Percentiles rank a stretch among this genome's conserved stretches.
Evolutionary conservation across 2,797 vertebrate genomes (phyloP).

Genomic region (Sciaenops ocellatus): DNA sequence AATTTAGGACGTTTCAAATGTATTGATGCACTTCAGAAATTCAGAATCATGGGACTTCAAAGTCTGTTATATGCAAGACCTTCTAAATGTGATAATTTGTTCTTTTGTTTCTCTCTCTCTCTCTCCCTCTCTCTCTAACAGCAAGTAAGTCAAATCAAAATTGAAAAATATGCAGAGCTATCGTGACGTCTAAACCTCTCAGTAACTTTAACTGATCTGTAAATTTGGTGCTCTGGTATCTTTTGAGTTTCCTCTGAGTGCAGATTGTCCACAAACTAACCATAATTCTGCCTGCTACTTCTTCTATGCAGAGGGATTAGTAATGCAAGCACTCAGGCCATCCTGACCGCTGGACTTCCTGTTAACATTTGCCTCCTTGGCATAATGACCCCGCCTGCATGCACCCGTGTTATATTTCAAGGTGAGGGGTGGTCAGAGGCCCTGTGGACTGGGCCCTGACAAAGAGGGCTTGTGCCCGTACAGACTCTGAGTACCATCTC

Average conservation of each 20-base stretch:
- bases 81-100: not conserved
- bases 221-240: not conserved
- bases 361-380: conserved; percentile 50
- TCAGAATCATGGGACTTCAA: not conserved
- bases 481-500: conserved; percentile 44
- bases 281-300: not conserved
- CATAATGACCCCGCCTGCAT: conserved; percentile 32
- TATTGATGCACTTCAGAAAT: not conserved
- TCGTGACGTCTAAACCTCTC: not conserved
- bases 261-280: not conserved
- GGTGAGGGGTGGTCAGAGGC: conserved; percentile 63
- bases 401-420: conserved; percentile 73
- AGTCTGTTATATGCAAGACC: not conserved
- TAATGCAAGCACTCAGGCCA: conserved; percentile 7
- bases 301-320: conserved; percentile 1
- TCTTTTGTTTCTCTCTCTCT: not conserved
- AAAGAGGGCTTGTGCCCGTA: conserved; percentile 73
- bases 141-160: not conserved
- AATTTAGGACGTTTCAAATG: not conserved
- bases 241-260: not conserved
- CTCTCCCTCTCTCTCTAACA: not conserved
- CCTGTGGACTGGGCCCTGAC: conserved; percentile 58
- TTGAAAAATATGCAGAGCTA: not conserved
- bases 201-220: not conserved
- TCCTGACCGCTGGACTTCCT: conserved; percentile 23